Percentiles rank a stretch among this genome's conserved stretches.
These are phyloP conservation scores for Akabosia matsudoensis DNA, from an alignment of 1,140 invertebrate species.

Conservation along the genomic window DNA sequence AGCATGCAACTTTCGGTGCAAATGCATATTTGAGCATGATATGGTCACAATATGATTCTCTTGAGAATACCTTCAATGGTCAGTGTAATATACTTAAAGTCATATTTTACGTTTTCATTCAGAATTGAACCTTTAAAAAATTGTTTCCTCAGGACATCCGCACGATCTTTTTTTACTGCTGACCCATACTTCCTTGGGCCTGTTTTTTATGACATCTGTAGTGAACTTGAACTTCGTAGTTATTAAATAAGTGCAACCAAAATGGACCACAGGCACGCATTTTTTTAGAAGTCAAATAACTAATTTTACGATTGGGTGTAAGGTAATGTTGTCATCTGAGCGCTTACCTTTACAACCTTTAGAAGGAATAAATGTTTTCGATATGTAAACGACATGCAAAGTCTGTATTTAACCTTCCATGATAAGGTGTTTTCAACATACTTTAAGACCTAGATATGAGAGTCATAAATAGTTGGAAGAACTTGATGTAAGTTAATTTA, in stretches of 20 bases:
- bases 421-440: too few relatives aligned
- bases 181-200: background rate
- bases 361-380: too few relatives aligned
- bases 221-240: constrained; percentile 9
- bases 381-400: too few relatives aligned
- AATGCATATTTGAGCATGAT: background rate
- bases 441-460: too few relatives aligned
- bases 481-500: too few relatives aligned
- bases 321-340: too few relatives aligned
- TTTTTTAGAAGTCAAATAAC: background rate
- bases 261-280: background rate
- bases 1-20: background rate
- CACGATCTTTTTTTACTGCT: background rate
- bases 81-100: too few relatives aligned
- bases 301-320: background rate
- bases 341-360: too few relatives aligned
- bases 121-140: background rate
- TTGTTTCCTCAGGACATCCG: constrained; percentile 13
- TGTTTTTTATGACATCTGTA: background rate
- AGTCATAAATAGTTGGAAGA: too few relatives aligned
- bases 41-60: background rate
- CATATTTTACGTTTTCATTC: constrained; percentile 3
- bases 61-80: background rate
- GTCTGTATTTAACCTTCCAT: too few relatives aligned
- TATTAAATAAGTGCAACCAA: background rate